Percentiles rank a stretch among this genome's conserved stretches.
These are phyloP conservation scores for Sinocyclocheilus anshuiensis DNA, from an alignment of 2,113 vertebrate species.

Conservation along the genomic window DNA sequence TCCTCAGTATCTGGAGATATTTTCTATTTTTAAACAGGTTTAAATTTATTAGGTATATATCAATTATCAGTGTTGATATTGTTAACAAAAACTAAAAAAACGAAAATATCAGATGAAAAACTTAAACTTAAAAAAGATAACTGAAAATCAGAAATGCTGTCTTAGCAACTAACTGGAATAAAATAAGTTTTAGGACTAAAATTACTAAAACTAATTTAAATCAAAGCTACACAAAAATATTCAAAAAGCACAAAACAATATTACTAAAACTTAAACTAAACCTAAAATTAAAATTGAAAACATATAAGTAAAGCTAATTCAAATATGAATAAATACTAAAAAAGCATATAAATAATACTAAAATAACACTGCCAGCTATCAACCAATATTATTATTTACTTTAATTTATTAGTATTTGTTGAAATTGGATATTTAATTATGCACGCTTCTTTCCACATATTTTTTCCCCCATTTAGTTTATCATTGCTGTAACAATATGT, in stretches of 20 bases:
- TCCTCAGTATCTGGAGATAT: not conserved
- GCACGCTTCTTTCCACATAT: not conserved
- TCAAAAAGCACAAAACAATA: not conserved
- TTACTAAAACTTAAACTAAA: not conserved
- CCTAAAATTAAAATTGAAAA: too few species aligned
- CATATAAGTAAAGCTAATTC: not conserved
- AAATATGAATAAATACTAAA: not conserved
- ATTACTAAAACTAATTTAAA: not conserved
- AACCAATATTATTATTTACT: not conserved
- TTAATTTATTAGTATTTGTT: not conserved
- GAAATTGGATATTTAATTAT: too few species aligned
- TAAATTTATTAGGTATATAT: not conserved
- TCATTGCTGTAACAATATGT: too few species aligned
- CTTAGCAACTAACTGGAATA: not conserved
- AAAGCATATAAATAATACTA: not conserved
- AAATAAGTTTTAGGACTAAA: not conserved
- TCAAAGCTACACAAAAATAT: not conserved
- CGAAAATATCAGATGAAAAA: not conserved
- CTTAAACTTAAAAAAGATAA: not conserved
- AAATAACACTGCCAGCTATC: not conserved
- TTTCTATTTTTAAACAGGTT: not conserved
- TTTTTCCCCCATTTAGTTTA: too few species aligned
- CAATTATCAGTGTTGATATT: not conserved
- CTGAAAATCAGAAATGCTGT: not conserved
- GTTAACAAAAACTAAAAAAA: not conserved